These are phyloP conservation scores for Perizoma affinitatum DNA, from an alignment of 2,888 invertebrate genomes.

Conservation along the genomic window DNA sequence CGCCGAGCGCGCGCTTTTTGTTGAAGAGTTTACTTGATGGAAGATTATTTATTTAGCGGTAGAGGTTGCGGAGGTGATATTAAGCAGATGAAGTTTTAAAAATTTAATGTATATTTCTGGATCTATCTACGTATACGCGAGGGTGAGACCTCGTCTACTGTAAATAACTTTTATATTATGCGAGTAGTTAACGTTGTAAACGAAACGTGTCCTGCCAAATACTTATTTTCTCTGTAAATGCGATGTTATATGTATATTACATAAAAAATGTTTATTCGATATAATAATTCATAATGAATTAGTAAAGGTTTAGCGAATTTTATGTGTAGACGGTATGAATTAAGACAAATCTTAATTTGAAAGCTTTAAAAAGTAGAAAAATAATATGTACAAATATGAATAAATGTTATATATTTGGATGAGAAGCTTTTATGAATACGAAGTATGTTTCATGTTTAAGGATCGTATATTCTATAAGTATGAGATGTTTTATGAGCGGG, in stretches of 20 bases:
- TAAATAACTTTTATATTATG: constrained; percentile 19
- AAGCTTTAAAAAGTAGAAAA: constrained; percentile 74
- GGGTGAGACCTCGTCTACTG: constrained; percentile 5
- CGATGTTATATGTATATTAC: constrained; percentile 54
- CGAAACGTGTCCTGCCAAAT: constrained; percentile 56
- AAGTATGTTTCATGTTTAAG: constrained; percentile 29
- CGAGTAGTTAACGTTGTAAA: constrained; percentile 43
- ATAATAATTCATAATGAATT: constrained; percentile 55
- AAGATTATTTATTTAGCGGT: constrained; percentile 28
- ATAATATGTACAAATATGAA: constrained; percentile 67
- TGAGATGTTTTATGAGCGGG: constrained; percentile 1
- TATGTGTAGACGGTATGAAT: constrained; percentile 54
- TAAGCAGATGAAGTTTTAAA: constrained; percentile 16
- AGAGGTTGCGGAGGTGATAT: constrained; percentile 19
- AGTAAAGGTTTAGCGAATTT: constrained; percentile 52
- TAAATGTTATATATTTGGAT: constrained; percentile 52
- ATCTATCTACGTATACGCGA: constrained; percentile 9
- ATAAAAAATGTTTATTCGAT: constrained; percentile 49
- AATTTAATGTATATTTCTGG: constrained; percentile 32
- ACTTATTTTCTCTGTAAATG: constrained; percentile 46
- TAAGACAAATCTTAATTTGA: constrained; percentile 76
- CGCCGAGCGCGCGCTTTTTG: not conserved
- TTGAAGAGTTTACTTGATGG: constrained; percentile 17
- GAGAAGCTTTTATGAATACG: constrained; percentile 47
- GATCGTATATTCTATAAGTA: constrained; percentile 2